A percentile compares a stretch with the other conserved stretches of the same genome.
These are phyloP conservation scores for Conopomorpha cramerella DNA, from an alignment of 1,140 invertebrate genomes.

Conservation along the genomic window DNA sequence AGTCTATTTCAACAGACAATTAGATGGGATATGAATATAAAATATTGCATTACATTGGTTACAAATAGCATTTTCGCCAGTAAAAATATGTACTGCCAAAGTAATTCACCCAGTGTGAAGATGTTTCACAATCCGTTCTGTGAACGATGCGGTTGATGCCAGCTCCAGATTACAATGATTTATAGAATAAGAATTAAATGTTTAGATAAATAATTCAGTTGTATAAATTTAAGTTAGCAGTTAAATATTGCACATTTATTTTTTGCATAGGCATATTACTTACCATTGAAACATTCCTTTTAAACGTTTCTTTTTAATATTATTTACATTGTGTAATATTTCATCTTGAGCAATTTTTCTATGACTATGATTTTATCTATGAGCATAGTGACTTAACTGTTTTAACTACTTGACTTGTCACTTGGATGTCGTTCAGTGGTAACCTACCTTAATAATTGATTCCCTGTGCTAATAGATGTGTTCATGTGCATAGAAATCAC, in stretches of 20 bases:
- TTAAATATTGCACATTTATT: constrained; percentile 51
- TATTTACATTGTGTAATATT: no score
- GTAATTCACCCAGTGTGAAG: constrained; percentile 46
- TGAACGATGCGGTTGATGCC: constrained; percentile 51
- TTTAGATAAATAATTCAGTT: constrained; percentile 56
- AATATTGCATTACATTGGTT: constrained; percentile 19
- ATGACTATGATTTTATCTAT: no score
- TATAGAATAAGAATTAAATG: constrained; percentile 50
- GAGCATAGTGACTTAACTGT: no score
- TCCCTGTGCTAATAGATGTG: no score
- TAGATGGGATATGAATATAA: constrained; percentile 36
- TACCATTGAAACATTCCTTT: constrained; percentile 58
- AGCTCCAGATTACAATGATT: constrained; percentile 49
- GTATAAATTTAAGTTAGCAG: constrained; percentile 58
- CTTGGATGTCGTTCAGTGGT: no score
- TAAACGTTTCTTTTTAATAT: constrained; percentile 37
- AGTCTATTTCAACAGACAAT: constrained; percentile 36
- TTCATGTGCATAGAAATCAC: no score
- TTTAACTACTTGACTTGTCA: no score
- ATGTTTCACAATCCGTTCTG: constrained; percentile 52
- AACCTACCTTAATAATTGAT: no score
- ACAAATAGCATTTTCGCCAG: constrained; percentile 31
- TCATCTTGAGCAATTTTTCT: no score
- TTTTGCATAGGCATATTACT: constrained; percentile 58
- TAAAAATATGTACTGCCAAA: constrained; percentile 54